Base-by-base conservation (phyloP, 2,797 vertebrate genomes). In the Epinephelus malabaricus region DNA sequence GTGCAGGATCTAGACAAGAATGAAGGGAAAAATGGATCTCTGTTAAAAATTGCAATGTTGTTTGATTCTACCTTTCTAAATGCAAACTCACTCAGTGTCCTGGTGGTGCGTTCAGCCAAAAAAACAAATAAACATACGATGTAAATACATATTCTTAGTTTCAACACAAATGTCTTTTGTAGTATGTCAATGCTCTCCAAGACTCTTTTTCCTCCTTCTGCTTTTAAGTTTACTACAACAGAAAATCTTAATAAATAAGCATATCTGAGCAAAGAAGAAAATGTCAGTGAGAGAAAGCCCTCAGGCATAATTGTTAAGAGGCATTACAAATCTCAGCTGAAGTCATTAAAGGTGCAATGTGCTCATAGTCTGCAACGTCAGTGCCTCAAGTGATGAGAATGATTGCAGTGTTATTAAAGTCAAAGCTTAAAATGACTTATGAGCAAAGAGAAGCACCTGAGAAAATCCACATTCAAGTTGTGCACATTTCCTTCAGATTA, bases 401-500 rank as follows among this genome's bases (percentile, higher is more conserved):
- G 64, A 58, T 27, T 63, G 15, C 10, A 0, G 4, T 69, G 49
- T 47, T 63, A 56, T 53, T 63, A 60, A 69, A 78, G 43, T 46
- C 3, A 77, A 12, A 38, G 6, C 21, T 77, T 68, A 45, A 51
- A 60, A 70, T 19, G 6, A 55, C 19, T 7, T 62, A 40, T 56
- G 30, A 19, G 58, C n/a, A 34, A 8, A 12, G 27, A 61, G 11
- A 23, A 55, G 7, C 10, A 1, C 21, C 19, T 38, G 6, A 55
- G 23, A 58, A 61, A 77, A 18, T 51, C 2, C 27, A 17, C 3
- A 5, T 61, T 34, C 1, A 3, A 30, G 27, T 54, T 63, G 66
- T 25, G 13, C 21, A 59, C 23, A 17, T 27, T 23, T 27, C 5
- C n/a, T 14, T 38, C 38, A 60, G 18, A 69, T 11, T 62, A 19